Evolutionary conservation across 2,113 vertebrate species (phyloP).

Genomic region (Gymnogyps californianus): DNA sequence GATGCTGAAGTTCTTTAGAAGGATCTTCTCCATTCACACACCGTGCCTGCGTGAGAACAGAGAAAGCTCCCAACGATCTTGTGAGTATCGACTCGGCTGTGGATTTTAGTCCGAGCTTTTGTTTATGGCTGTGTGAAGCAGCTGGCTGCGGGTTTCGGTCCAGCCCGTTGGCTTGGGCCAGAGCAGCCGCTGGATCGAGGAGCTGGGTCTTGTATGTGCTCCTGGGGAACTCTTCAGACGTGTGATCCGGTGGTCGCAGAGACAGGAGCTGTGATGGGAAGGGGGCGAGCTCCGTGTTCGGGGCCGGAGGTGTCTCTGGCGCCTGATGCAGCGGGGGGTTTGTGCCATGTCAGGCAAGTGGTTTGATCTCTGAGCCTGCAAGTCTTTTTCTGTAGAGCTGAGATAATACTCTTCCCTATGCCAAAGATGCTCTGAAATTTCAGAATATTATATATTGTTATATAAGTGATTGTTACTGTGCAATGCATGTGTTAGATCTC

Average conservation of each 20-base stretch:
- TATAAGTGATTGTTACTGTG: neutral
- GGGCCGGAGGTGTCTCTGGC: neutral
- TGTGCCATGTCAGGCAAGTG: neutral
- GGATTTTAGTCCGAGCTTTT: neutral
- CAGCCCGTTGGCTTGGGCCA: fast-evolving
- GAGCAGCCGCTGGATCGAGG: neutral
- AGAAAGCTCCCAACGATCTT: neutral
- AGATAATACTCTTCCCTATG: neutral
- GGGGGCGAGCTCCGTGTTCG: fast-evolving
- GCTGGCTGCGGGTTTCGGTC: neutral
- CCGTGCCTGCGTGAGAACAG: neutral
- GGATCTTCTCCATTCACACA: neutral
- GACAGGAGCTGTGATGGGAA: fast-evolving
- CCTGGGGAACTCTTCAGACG: fast-evolving
- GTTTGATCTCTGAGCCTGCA: neutral
- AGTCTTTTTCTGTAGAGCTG: neutral
- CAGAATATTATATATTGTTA: neutral
- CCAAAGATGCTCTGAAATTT: neutral
- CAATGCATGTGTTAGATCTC: fast-evolving
- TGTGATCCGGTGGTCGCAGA: neutral
- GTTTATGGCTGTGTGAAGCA: neutral
- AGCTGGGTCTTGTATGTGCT: neutral
- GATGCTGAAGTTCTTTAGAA: neutral
- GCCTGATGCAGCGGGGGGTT: neutral
- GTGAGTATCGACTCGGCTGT: neutral